Base-by-base conservation (phyloP, 1,140 invertebrate species). In the Lordiphosa stackelbergi region DNA sequence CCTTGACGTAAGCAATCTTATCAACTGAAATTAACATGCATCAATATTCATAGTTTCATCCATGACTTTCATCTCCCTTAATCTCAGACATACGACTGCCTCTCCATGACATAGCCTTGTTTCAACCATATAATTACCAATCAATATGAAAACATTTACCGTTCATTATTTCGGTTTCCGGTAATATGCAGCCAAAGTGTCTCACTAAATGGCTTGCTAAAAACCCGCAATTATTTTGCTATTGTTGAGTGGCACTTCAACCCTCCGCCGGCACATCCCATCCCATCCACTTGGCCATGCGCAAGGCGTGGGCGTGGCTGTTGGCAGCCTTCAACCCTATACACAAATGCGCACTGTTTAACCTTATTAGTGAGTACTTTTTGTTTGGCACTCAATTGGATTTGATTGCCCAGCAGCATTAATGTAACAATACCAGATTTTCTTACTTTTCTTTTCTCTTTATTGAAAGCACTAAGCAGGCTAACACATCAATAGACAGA, bases 171-270 rank as follows among this genome's bases (percentile, higher is more conserved):
- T 37, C 7, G 28, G 37, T 41, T 69, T 69, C 45, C 49, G 41
- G 53, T 24, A 28, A 7, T 40, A 47, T 31, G 36, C 34, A 3
- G n/a, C 16, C 56, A 77, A 71, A 54, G 66, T 77, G 52, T 62
- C 55, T 49, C 48, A 37, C 54, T 47, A 61, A 79, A 81, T 79
- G 71, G 68, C 75, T 71, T 47, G 31, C 59, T 73, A 69, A 71
- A 73, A 79, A 74, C 73, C 73, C 73, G 71, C 66, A 77, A 77
- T 77, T 74, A 77, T 77, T 71, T 64, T 64, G 42, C 58, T 57
- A 79, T 75, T 81, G 74, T 81, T 64, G 35, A 60, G 58, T 45
- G 60, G 52, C 40, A 43, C 51, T 59, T 49, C 43, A 57, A 42
- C 66, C 19, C 36, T 53, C 12, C 31, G 31, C 22, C 19, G n/a